These are phyloP conservation scores for Drosophila yooni DNA, from an alignment of 2,888 invertebrate genomes.

Conservation along the genomic window DNA sequence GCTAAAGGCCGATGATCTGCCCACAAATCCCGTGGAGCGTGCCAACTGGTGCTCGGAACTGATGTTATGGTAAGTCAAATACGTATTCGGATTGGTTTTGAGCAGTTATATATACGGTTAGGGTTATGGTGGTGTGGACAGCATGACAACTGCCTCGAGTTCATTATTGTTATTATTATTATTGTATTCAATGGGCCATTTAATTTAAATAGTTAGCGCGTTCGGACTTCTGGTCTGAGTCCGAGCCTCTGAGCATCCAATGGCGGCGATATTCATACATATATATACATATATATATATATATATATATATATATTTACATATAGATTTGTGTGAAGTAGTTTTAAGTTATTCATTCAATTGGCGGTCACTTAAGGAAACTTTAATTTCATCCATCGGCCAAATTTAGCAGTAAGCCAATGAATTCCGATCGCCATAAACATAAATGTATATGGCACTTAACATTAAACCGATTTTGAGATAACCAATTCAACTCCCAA, in stretches of 20 bases:
- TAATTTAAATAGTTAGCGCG: slow-evolving; percentile 54
- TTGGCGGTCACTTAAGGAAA: slow-evolving; percentile 54
- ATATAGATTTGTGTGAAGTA: slow-evolving; percentile 36
- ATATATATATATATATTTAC: background rate
- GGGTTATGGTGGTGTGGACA: background rate
- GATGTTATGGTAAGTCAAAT: slow-evolving; percentile 86
- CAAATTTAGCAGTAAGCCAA: slow-evolving; percentile 38
- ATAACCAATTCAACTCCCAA: background rate
- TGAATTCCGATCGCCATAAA: slow-evolving; percentile 29
- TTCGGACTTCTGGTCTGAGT: background rate
- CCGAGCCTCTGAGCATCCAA: background rate
- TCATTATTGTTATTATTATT: slow-evolving; percentile 55
- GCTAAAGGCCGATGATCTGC: slow-evolving; percentile 84
- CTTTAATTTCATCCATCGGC: slow-evolving; percentile 43
- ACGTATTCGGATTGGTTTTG: background rate
- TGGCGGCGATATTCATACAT: slow-evolving; percentile 9
- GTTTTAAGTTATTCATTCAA: slow-evolving; percentile 47
- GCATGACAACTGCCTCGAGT: slow-evolving; percentile 38
- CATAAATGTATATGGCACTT: slow-evolving; percentile 14
- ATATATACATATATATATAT: background rate
- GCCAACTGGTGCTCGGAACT: slow-evolving; percentile 88
- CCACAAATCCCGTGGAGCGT: slow-evolving; percentile 86
- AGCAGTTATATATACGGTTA: background rate
- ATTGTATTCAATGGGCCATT: slow-evolving; percentile 61
- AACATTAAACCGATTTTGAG: slow-evolving; percentile 26